A percentile compares a stretch with the other conserved stretches of the same genome.
Conservation (phyloP, 2,113 vertebrate genomes). For the Oplegnathus fasciatus region DNA sequence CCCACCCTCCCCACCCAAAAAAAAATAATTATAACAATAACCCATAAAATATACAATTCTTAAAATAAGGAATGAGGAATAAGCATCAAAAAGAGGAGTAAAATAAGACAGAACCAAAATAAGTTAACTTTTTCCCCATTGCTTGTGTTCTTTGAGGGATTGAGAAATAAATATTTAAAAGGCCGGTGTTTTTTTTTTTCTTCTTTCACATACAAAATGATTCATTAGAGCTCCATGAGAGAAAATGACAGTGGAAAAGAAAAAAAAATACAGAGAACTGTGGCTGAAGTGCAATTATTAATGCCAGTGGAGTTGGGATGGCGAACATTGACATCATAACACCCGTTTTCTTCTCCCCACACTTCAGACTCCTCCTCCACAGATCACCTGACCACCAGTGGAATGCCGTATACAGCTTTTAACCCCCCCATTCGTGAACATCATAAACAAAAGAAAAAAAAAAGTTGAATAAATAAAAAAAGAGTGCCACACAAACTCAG, state of each 20-base stretch:
- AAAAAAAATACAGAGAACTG: conserved; percentile 58
- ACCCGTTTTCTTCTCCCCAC: conserved; percentile 59
- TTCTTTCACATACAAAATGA: conserved; percentile 45
- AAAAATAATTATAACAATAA: conserved; percentile 34
- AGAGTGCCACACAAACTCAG: conserved; percentile 59
- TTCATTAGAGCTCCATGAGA: conserved; percentile 19
- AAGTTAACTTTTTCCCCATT: conserved; percentile 65
- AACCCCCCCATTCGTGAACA: conserved; percentile 35
- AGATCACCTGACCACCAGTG: conserved; percentile 71
- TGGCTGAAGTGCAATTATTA: conserved; percentile 87
- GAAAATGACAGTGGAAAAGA: conserved; percentile 46
- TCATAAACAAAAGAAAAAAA: conserved; percentile 43
- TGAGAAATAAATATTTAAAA: conserved; percentile 79
- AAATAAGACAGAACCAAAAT: conserved; percentile 75
- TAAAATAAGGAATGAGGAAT: conserved; percentile 74
- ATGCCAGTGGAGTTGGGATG: conserved; percentile 65
- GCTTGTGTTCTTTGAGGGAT: conserved; percentile 63
- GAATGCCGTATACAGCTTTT: conserved; percentile 79
- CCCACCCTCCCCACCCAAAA: neutral
- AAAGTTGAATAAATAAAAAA: conserved; percentile 75
- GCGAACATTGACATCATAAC: conserved; percentile 66
- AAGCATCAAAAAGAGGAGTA: conserved; percentile 54
- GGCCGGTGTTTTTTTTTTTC: conserved; percentile 33
- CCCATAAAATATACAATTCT: conserved; percentile 69
- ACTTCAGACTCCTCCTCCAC: conserved; percentile 54